Conservation (phyloP, 2,888 invertebrate species). For the Drosophila borborema region DNA sequence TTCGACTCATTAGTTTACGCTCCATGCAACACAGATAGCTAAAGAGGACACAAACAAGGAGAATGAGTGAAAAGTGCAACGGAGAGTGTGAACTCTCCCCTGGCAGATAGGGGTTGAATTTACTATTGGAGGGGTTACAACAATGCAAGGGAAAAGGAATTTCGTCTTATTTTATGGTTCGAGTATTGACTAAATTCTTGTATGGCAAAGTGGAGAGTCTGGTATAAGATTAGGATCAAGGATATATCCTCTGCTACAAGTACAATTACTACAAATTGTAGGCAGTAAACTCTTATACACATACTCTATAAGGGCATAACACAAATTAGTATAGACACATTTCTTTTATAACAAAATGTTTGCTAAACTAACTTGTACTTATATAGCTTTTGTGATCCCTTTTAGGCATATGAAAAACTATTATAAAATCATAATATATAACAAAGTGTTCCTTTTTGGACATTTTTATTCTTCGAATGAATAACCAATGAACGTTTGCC, state of each 20-base stretch:
- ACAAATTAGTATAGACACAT: not conserved
- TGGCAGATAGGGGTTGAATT: constrained; percentile 16
- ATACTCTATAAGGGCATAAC: no score
- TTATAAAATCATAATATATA: not conserved
- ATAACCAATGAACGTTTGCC: not conserved
- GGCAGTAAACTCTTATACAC: not conserved
- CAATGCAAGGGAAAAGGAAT: not conserved
- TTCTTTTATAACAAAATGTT: not conserved
- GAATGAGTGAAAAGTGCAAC: constrained; percentile 1
- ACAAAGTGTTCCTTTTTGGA: not conserved
- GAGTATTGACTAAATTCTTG: not conserved
- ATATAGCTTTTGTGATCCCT: not conserved
- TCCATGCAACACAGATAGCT: not conserved
- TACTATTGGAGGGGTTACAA: not conserved
- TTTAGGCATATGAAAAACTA: no score
- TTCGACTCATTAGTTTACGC: constrained; percentile 28
- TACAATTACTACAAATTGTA: not conserved
- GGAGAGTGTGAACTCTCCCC: constrained; percentile 1
- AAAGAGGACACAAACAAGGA: not conserved
- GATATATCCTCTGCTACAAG: not conserved
- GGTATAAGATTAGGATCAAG: not conserved
- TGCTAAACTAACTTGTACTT: not conserved
- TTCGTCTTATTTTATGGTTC: constrained; percentile 1
- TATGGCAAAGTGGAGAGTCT: constrained; percentile 3
- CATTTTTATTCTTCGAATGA: not conserved